Evolutionary conservation across 2,888 invertebrate genomes (phyloP), one percentile per base, ranked within the genome.

Genomic region (Papilio protenor): DNA sequence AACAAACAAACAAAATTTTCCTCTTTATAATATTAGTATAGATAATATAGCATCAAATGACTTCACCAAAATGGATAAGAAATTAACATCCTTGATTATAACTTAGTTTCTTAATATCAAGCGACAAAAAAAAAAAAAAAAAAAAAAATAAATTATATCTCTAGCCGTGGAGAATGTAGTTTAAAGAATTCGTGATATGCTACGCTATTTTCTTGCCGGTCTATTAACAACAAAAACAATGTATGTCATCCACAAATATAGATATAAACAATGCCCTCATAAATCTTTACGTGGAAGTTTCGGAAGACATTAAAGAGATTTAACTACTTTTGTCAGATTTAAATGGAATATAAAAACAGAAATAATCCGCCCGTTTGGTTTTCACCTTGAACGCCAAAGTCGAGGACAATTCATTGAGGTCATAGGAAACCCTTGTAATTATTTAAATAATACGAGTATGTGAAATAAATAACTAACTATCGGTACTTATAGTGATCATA

Each of bases 201-300:
- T 5, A 64, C 16, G 27, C 73, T 59, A 64, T 74, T 49, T 52
- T 72, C 49, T 74, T 52, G n/a, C 49, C 49, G 74, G 49, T n/a
- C 12, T 27, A 74, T 33, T 74, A 33, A 49, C 33, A 27, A 64
- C 18, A n/a, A 61, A 33, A 52, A 49, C 33, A 49, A 64, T 74
- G n/a, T n/a, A n/a, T n/a, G 49, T 49, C 74, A 33, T 74, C 47
- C 3, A 64, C 49, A 18, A 33, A 64, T 73, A 16, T 16, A 52
- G 49, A 27, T 27, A 49, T 72, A 72, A 52, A 72, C 52, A 72
- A 72, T 72, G 72, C 72, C 27, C 49, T 55, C 55, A 55, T 72
- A 72, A 52, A 52, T 72, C 27, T 33, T 72, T 18, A 72, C 49
- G 72, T 52, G 23, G 21, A 71, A 23, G 49, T 23, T 71, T 52